phyloP scores from a whole-genome alignment of 2,797 vertebrate genomes.

The Typhlichthys eigenmanni region DNA sequence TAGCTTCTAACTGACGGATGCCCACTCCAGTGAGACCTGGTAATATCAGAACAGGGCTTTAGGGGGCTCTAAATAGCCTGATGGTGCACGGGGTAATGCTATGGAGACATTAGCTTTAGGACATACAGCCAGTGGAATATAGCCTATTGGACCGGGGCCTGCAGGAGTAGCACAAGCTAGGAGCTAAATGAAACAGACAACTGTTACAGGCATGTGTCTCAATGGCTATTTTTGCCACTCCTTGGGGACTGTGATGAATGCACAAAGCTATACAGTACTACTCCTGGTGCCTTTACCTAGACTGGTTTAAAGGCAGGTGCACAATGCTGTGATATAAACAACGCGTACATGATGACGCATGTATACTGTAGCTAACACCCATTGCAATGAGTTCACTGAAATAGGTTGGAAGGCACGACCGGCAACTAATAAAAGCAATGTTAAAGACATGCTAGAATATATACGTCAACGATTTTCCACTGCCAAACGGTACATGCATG shows the following conservation, averaged over 20 bases:
- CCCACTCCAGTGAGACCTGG: constrained; percentile 24
- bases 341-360: constrained; percentile 18
- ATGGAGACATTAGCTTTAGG: constrained; percentile 53
- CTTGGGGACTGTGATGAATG: constrained; percentile 46
- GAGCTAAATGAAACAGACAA: constrained; percentile 77
- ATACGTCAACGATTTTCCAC: constrained; percentile 33
- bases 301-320: constrained; percentile 59
- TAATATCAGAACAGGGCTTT: constrained; percentile 40
- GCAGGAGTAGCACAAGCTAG: constrained; percentile 55
- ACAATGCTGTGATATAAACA: constrained; percentile 29
- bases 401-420: constrained; percentile 18
- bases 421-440: constrained; percentile 31
- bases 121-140: constrained; percentile 53
- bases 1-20: constrained; percentile 33
- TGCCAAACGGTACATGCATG: constrained; percentile 14
- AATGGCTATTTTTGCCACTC: constrained; percentile 66
- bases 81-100: constrained; percentile 57
- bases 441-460: constrained; percentile 19
- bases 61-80: constrained; percentile 56
- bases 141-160: constrained; percentile 52
- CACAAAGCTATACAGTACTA: constrained; percentile 59
- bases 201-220: constrained; percentile 62
- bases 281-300: constrained; percentile 62
- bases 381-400: constrained; percentile 13
- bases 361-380: constrained; percentile 50